Evolutionary conservation across 1,140 invertebrate species (phyloP), one percentile per base, ranked within the genome.

Genomic region (Stratiolaelaps scimitus): DNA sequence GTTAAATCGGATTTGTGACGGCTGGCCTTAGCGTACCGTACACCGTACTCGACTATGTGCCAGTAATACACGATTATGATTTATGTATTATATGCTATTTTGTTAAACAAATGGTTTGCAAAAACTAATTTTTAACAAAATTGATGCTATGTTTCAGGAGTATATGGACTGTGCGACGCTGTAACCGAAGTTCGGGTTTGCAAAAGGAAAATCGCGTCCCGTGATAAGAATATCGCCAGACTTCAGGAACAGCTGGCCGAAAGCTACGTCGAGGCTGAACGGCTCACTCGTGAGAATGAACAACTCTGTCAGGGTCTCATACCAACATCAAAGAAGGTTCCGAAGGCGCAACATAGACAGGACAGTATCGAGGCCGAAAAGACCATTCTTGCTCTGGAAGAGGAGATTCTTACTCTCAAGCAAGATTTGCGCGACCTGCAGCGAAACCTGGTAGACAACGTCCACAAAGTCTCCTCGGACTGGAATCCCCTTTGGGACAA

Each of bases 351-450:
- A 40, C 34, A 40, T 6, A 26, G 20, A 60, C 53, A 34, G 13
- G 34, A 60, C 23, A 60, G 23, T 26, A 60, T 60, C 53, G 53
- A 60, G 10, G 53, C 53, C 2, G 53, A 60, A 23, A 60, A 60
- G 26, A 60, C 53, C 15, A 60, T 60, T 15, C 23, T 60, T 5
- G 53, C 53, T 29, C 23, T 60, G 6, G 53, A 60, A 26, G 53
- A 60, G 2, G 53, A 60, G 23, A 60, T 60, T 26, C 53, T 60
- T 34, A 23, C 26, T 2, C 53, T 60, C 15, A 60, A 60, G 10
- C 13, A 60, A 15, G 26, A 23, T 60, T 26, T 60, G 20, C 53
- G 53, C 17, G 34, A 15, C 2, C 10, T 60, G 34, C 53, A 60
- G 53, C n/a, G 34, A 34, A 60, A 60, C 20, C 34, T 60, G 4